Percentiles rank a stretch among this genome's conserved stretches.
Evolutionary conservation across 2,113 vertebrate species (phyloP).

Genomic region (Megaleporinus macrocephalus): DNA sequence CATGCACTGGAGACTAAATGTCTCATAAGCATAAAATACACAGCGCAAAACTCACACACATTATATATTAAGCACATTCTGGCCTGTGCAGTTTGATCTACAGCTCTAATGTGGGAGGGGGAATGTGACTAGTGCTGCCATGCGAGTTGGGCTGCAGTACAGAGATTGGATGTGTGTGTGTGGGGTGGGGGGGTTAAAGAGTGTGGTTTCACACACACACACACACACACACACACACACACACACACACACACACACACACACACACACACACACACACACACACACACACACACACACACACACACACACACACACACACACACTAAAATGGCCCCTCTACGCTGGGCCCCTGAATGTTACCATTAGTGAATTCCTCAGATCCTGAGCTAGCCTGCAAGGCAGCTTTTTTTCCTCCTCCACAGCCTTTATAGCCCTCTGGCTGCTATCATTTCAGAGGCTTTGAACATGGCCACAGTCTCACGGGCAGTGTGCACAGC

Average conservation of each 20-base stretch:
- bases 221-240: background rate
- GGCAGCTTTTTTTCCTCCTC: constrained; percentile 61
- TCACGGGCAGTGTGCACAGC: background rate
- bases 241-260: no score
- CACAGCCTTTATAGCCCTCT: constrained; percentile 35
- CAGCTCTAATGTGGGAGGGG: constrained; percentile 9
- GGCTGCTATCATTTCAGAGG: constrained; percentile 39
- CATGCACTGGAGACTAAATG: background rate
- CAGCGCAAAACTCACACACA: background rate
- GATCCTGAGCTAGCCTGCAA: constrained; percentile 72
- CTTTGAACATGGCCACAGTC: constrained; percentile 22
- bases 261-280: no score
- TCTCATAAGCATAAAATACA: background rate
- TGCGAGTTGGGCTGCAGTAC: background rate
- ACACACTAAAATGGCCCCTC: constrained; percentile 55
- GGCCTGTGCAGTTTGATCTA: background rate
- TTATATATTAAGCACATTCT: background rate
- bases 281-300: no score
- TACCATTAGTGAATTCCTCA: constrained; percentile 83
- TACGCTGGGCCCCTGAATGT: constrained; percentile 75
- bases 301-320: constrained; percentile 3
- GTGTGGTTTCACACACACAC: background rate
- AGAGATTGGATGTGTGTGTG: background rate
- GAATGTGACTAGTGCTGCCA: background rate
- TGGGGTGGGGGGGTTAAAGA: background rate